Conservation (phyloP, 2,888 invertebrate species). For the Parelbella ahira region DNA sequence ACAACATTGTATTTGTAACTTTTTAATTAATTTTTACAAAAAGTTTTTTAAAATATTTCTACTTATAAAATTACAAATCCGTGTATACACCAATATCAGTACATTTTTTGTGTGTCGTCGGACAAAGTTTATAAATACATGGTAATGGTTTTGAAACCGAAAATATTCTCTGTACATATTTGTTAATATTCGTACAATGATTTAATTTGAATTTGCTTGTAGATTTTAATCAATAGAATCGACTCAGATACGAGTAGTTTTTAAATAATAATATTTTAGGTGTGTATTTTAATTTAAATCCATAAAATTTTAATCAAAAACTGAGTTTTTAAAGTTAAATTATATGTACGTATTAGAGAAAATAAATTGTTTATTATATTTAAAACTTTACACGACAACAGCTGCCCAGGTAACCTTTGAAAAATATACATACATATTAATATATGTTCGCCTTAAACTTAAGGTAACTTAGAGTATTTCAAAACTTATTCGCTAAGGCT, state of each 20-base stretch:
- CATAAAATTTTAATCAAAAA: too few relatives aligned
- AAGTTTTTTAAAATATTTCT: conserved; percentile 37
- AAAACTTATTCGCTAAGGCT: conserved; percentile 13
- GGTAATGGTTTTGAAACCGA: too few relatives aligned
- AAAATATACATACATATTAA: conserved; percentile 37
- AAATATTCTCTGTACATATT: too few relatives aligned
- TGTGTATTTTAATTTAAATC: too few relatives aligned
- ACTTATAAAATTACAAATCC: conserved; percentile 38
- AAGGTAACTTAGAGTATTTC: conserved; percentile 52
- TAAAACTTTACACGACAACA: conserved; percentile 32
- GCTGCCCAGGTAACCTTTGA: conserved; percentile 53
- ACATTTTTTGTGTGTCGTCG: conserved; percentile 25
- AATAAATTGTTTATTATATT: too few relatives aligned
- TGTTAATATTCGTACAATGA: too few relatives aligned
- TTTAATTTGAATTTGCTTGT: too few relatives aligned
- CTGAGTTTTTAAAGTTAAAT: too few relatives aligned
- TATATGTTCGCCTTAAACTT: conserved; percentile 33
- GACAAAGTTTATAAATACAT: conserved; percentile 27
- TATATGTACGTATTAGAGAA: too few relatives aligned
- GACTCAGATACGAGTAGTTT: too few relatives aligned
- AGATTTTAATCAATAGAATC: too few relatives aligned
- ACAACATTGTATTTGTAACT: conserved; percentile 30
- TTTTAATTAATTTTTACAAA: conserved; percentile 41
- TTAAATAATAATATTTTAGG: too few relatives aligned
- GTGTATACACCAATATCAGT: conserved; percentile 31